These are phyloP conservation scores for Xiphias gladius DNA, from an alignment of 2,113 vertebrate genomes.

Conservation along the genomic window DNA sequence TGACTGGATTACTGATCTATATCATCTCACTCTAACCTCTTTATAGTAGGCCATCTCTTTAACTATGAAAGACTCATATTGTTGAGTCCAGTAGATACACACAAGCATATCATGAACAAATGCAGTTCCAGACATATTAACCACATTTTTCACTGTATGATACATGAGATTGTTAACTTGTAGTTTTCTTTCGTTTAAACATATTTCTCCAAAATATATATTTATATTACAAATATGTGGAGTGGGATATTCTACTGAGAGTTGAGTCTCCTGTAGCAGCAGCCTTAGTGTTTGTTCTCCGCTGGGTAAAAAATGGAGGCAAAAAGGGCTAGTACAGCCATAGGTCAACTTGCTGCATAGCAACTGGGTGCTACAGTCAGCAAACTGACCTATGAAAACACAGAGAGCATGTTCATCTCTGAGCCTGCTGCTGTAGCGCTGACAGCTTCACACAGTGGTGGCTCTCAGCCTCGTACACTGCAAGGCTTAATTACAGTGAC, in stretches of 20 bases:
- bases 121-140: slow-evolving; percentile 10
- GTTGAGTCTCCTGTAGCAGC: slow-evolving; percentile 21
- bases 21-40: slow-evolving; percentile 50
- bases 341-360: slow-evolving; percentile 80
- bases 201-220: slow-evolving; percentile 23
- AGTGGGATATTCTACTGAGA: slow-evolving; percentile 29
- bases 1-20: slow-evolving; percentile 52
- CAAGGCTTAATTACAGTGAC: slow-evolving; percentile 62
- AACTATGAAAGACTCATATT: slow-evolving; percentile 18
- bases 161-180: not conserved
- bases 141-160: not conserved
- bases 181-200: slow-evolving; percentile 25
- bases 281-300: slow-evolving; percentile 42
- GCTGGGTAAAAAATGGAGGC: slow-evolving; percentile 54
- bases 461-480: slow-evolving; percentile 43
- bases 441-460: slow-evolving; percentile 46
- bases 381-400: slow-evolving; percentile 76
- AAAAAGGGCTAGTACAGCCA: slow-evolving; percentile 63
- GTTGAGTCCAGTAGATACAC: slow-evolving; percentile 33
- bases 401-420: slow-evolving; percentile 49
- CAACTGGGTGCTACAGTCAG: slow-evolving; percentile 74
- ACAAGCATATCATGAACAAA: slow-evolving; percentile 21
- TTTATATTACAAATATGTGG: not conserved
- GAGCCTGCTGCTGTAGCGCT: slow-evolving; percentile 50
- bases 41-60: slow-evolving; percentile 40